Evolutionary conservation across 2,888 invertebrate genomes (phyloP), one percentile per base, ranked within the genome.

Genomic region (Sthenelais limicola): DNA sequence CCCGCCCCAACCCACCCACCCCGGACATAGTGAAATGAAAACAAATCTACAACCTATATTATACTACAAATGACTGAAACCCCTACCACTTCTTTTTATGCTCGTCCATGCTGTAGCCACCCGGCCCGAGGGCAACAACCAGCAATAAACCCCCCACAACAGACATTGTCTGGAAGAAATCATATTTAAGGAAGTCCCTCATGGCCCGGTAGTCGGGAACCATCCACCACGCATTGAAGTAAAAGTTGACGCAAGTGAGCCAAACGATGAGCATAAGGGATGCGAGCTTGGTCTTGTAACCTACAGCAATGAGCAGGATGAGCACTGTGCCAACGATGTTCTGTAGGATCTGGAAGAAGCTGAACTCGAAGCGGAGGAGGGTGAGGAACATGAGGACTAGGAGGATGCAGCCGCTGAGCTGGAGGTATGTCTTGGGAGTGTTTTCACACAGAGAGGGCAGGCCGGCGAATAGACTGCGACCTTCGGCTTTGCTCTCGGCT

Each of bases 371-470:
- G 84, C 97, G 92, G 77, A 99, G 92, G 71, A 99, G 90, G 12
- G 98, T 98, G 84, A 98, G 92, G 88, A 99, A 99, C 99, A 99
- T 99, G 89, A 99, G 97, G 30, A 98, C 97, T 73, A 99, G 91
- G 71, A 99, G 91, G 79, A 98, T 92, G 80, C 99, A 92, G 47
- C 99, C 99, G 71, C 96, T 95, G 43, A 99, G 91, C 89, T 98
- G 97, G 86, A 99, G 91, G 88, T 97, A 96, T 82, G 94, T 96
- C 90, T 98, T 98, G 71, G 97, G 98, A 74, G 82, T 98, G 78
- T 88, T 86, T 83, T 99, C 98, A 69, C 91, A 91, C 73, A 90
- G 82, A 0, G 89, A 89, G 5, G 91, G 91, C 7, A 91, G 89
- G 48, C 99, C 99, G 58, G 99, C 98, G 89, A 99, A 98, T 72